Conservation (phyloP, 1,140 invertebrate species). For the Psix sp. region DNA sequence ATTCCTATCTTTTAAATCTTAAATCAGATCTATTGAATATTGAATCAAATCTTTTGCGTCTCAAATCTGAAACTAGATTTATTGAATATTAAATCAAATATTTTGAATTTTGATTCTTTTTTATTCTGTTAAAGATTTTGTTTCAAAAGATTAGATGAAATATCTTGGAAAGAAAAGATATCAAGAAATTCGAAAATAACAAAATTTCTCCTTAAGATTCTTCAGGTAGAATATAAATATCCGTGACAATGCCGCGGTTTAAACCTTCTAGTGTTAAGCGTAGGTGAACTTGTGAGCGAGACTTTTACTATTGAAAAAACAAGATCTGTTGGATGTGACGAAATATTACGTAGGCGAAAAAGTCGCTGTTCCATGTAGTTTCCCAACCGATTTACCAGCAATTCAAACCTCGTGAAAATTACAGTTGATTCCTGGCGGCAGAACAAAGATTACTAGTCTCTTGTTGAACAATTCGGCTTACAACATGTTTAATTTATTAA, state of each 20-base stretch:
- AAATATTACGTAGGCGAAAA: constrained; percentile 50
- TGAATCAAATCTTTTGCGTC: too few relatives aligned
- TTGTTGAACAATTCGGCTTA: background rate
- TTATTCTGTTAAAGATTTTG: too few relatives aligned
- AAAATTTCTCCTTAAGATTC: background rate
- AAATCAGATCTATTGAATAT: too few relatives aligned
- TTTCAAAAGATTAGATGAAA: too few relatives aligned
- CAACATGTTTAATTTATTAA: too few relatives aligned
- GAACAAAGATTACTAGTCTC: constrained; percentile 14
- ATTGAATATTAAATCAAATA: too few relatives aligned
- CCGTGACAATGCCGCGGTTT: constrained; percentile 14
- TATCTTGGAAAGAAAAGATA: too few relatives aligned
- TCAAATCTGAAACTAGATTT: too few relatives aligned
- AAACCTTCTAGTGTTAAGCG: constrained; percentile 2
- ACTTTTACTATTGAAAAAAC: constrained; percentile 30
- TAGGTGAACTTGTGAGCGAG: constrained; percentile 30
- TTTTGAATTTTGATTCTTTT: too few relatives aligned
- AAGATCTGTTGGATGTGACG: constrained; percentile 32
- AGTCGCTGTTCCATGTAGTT: constrained; percentile 24
- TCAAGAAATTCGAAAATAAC: too few relatives aligned
- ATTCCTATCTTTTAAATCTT: too few relatives aligned
- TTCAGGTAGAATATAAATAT: constrained; percentile 9
- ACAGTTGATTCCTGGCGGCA: background rate
- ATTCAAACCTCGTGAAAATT: constrained; percentile 26
- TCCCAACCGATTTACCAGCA: constrained; percentile 28